Evolutionary conservation across 2,797 vertebrate genomes (phyloP), one percentile per base, ranked within the genome.

Genomic region (Anabas testudineus): DNA sequence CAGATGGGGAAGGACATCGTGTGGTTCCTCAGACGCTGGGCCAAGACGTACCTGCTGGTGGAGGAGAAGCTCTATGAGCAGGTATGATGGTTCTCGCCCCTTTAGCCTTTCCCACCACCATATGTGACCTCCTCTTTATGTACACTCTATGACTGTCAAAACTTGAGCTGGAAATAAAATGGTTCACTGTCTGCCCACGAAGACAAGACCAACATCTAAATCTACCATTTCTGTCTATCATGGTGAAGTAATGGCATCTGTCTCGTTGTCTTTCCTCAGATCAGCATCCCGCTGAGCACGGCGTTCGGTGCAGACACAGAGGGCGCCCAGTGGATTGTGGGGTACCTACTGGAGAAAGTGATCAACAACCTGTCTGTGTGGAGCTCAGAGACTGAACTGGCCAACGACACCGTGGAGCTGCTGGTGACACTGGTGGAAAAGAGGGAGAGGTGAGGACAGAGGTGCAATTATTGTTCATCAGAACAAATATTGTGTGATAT

Each of bases 1-100:
- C 98, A 99, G 87, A 99, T 99, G 98, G 98, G 97, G 28, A 99
- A 99, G 84, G 98, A 99, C 90, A 98, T 99, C 43, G 93, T 99
- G 51, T 99, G 98, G 98, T 99, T 99, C 90, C 95, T 99, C 61
- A 94, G 96, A 71, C 96, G 98, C 1, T 99, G 98, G 98, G 95
- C 96, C 83, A 99, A 98, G 93, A 98, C 97, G 3, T 99, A 99
- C 58, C 95, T 99, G 70, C 93, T 99, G 70, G 95, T 98, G 87
- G 98, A 99, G 63, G 98, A 99, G 91, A 99, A 99, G 80, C 94
- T 99, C 5, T 99, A 99, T 39, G 94, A 96, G 85, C 98, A 99
- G 96, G 98, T 99, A 91, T 71, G 90, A 59, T 34, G 1, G 19
- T 34, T 26, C 21, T 43, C 30, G 10, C 22, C 6, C 18, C 9